A percentile compares a stretch with the other conserved stretches of the same genome.
These are phyloP conservation scores for Furnarius figulus DNA, from an alignment of 2,113 vertebrate species.

Conservation along the genomic window DNA sequence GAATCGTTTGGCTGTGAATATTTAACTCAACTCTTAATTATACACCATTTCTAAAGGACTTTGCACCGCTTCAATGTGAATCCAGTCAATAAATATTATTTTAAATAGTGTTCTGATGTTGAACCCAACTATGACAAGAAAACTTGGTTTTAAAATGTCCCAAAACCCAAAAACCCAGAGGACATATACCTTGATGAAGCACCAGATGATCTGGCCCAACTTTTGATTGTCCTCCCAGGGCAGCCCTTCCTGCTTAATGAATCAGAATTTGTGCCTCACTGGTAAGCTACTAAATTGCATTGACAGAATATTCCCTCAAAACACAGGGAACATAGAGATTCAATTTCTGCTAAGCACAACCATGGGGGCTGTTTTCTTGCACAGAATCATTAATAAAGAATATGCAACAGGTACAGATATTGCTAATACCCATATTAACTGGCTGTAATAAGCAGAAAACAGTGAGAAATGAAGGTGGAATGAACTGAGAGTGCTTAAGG, in stretches of 20 bases:
- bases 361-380: background rate
- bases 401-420: background rate
- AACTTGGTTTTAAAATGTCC: background rate
- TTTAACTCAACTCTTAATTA: background rate
- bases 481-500: background rate
- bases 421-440: background rate
- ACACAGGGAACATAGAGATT: background rate
- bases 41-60: background rate
- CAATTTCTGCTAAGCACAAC: background rate
- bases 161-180: background rate
- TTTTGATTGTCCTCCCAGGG: background rate
- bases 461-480: background rate
- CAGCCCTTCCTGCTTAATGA: background rate
- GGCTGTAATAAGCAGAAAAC: background rate
- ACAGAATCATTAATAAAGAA: background rate
- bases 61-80: background rate
- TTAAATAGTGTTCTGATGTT: accelerated
- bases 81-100: background rate
- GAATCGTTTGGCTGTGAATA: background rate
- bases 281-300: background rate
- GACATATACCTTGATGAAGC: background rate
- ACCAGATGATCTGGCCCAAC: background rate
- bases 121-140: background rate
- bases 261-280: background rate
- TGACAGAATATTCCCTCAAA: background rate